A percentile compares a stretch with the other conserved stretches of the same genome.
phyloP scores from a whole-genome alignment of 37 sponge, comb jelly and placozoan genomes.

The Halichondria panicea region DNA sequence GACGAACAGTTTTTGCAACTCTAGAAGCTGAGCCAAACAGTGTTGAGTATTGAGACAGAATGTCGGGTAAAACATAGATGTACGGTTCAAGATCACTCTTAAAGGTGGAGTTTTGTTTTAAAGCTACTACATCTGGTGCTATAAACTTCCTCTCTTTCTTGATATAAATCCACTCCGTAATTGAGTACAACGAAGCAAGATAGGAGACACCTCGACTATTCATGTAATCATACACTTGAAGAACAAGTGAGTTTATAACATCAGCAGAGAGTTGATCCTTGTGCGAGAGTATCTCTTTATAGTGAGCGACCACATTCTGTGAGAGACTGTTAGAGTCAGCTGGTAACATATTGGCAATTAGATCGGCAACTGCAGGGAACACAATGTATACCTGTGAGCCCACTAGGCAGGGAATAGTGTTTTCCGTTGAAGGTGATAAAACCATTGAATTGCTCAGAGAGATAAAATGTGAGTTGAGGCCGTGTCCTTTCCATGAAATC shows the following conservation, averaged over 20 bases:
- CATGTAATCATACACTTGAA: not conserved
- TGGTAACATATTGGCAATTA: too few relatives aligned
- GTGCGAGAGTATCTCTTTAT: not conserved
- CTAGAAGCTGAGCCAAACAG: too few relatives aligned
- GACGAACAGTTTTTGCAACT: not conserved
- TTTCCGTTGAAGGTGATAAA: too few relatives aligned
- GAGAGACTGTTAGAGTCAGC: too few relatives aligned
- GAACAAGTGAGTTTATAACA: not conserved
- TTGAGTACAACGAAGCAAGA: not conserved
- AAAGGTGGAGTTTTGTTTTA: constrained; percentile 23
- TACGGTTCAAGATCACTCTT: constrained; percentile 40
- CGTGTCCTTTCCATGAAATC: constrained; percentile 36
- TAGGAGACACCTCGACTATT: not conserved
- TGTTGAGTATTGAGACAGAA: not conserved
- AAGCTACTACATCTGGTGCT: constrained; percentile 11
- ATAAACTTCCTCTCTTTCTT: constrained; percentile 17
- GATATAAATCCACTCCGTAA: constrained; percentile 34
- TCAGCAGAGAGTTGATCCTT: not conserved
- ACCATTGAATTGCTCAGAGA: not conserved
- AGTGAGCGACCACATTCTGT: constrained; percentile 32
- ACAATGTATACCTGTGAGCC: constrained; percentile 39
- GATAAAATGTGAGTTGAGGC: constrained; percentile 8
- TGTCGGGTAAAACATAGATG: constrained; percentile 30
- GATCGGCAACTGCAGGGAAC: not conserved
- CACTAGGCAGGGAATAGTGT: too few relatives aligned